phyloP scores from a whole-genome alignment of 2,797 vertebrate genomes.

The Hypotaenidia okinawae region DNA sequence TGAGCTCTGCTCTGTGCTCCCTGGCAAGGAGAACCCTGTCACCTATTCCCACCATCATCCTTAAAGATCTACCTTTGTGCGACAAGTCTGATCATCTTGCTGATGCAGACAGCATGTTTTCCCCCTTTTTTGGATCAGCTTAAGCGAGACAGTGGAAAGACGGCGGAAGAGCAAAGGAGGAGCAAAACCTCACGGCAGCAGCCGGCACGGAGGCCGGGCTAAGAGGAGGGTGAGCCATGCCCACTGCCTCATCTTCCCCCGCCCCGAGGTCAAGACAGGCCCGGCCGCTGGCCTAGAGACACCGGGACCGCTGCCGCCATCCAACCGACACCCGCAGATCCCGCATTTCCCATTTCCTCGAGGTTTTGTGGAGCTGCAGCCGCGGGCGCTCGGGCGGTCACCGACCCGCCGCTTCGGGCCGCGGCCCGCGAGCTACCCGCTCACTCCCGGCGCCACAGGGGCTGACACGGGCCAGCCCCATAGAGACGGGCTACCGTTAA shows the following conservation, averaged over 20 bases:
- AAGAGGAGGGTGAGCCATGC: not conserved
- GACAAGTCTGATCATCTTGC: fast-evolving
- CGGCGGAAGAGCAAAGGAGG: fast-evolving
- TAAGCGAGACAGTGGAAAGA: fast-evolving
- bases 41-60: fast-evolving
- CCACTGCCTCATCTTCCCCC: not conserved
- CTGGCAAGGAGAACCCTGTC: not conserved
- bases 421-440: not conserved
- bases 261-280: not conserved
- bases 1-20: not conserved
- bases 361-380: not conserved
- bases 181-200: not conserved
- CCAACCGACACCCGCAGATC: not conserved
- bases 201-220: fast-evolving
- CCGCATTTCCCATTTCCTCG: not conserved
- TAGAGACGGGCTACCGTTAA: not conserved
- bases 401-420: too few species aligned
- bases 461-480: too few species aligned
- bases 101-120: fast-evolving
- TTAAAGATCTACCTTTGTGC: fast-evolving
- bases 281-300: not conserved
- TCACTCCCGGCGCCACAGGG: not conserved
- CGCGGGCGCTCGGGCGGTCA: not conserved
- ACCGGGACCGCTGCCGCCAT: not conserved
- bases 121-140: not conserved